Evolutionary conservation across 23 tunicate species (phyloP), one percentile per base, ranked within the genome.

Genomic region (Botrylloides violaceus): DNA sequence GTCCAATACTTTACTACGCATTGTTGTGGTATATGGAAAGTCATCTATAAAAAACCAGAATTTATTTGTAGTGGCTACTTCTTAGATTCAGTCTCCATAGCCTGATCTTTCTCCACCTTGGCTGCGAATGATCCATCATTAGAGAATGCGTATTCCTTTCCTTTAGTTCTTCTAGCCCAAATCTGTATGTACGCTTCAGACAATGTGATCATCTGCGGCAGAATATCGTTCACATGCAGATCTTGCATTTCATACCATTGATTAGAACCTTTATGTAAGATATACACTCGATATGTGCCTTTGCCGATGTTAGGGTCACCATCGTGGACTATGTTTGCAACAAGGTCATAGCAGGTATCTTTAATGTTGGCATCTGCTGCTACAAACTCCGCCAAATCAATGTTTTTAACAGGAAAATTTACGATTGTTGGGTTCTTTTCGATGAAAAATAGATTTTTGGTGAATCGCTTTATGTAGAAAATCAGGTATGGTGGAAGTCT

Each of bases 351-450:
- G 50, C 87, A 76, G 3, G 96, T 81, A 82, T 81, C 88, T 64
- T 80, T 78, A 5, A 65, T 76, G 23, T 87, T 31, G 56, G 84
- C 82, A 38, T 87, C 96, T 3, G 81, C 85, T 49, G 94, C 81
- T 23, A 81, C 63, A 32, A 78, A 71, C 39, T 87, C 96, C 34
- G 88, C 86, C 66, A 87, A 50, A 39, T 87, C 96, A 57, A 87
- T 86, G 55, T 75, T 83, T 61, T 76, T 85, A 71, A 92, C 94
- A 15, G 98, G 98, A 49, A 85, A 92, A 61, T 92, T 87, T 76
- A 92, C 98, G 49, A 92, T 92, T 34, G 98, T 92, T 34, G 94
- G 98, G 57, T 92, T 92, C 66, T 92, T 92, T 58, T 92, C 98
- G 30, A 74, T 82, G 68, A 81, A 92, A 59, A 92, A 92, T 22